A percentile compares a stretch with the other conserved stretches of the same genome.
These are phyloP conservation scores for Salminus brasiliensis DNA, from an alignment of 2,113 vertebrate species.

Conservation along the genomic window DNA sequence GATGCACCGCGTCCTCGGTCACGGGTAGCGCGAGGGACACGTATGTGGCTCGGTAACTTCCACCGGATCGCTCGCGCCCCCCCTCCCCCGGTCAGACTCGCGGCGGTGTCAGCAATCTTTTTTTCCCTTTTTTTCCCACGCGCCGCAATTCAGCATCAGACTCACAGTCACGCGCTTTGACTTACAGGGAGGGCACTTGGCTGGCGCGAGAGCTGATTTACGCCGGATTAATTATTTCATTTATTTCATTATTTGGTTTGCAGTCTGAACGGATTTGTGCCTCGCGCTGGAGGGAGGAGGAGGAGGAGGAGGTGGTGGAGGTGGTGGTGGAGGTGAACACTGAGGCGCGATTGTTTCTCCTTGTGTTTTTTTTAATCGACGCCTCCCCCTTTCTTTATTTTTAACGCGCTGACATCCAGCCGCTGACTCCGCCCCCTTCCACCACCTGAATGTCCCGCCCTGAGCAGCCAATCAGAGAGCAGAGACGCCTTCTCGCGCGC, in stretches of 20 bases:
- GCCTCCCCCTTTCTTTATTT: background rate
- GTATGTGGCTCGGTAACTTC: constrained; percentile 59
- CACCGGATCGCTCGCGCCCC: constrained; percentile 51
- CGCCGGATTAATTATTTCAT: constrained; percentile 41
- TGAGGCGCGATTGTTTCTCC: constrained; percentile 21
- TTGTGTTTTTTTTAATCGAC: background rate
- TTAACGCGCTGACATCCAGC: constrained; percentile 29
- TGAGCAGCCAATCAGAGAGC: constrained; percentile 46
- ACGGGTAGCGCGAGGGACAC: constrained; percentile 39
- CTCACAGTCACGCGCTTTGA: constrained; percentile 75
- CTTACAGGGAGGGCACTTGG: constrained; percentile 64
- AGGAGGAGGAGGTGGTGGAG: too few species aligned
- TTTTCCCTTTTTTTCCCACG: constrained; percentile 43
- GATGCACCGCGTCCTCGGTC: constrained; percentile 62
- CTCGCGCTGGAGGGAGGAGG: constrained; percentile 3
- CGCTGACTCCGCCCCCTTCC: constrained; percentile 28
- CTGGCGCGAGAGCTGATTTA: constrained; percentile 64
- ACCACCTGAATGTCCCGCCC: constrained; percentile 58
- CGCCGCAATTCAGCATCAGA: constrained; percentile 62
- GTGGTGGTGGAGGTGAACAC: too few species aligned
- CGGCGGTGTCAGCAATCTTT: constrained; percentile 28
- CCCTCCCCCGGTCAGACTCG: constrained; percentile 56
- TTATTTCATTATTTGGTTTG: background rate
- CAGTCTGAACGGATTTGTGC: background rate
- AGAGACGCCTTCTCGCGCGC: background rate